Base-by-base conservation (phyloP, 1,140 invertebrate genomes). In the Rhagoletis zephyria region DNA sequence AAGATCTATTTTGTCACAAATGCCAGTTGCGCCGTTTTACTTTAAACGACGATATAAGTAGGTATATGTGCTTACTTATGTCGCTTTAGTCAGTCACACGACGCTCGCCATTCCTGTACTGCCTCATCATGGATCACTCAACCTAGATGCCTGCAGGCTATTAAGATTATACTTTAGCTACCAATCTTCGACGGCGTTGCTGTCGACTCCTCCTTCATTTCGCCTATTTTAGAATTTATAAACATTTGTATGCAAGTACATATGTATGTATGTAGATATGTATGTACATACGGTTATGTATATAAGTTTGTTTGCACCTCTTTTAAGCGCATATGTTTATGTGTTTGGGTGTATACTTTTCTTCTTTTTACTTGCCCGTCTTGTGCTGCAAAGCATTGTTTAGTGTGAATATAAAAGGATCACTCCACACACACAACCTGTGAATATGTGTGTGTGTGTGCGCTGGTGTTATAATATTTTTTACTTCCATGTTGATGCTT, bases 151-250 rank as follows among this genome's bases (percentile, higher is more conserved):
- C n/a, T 9, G 16, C 16, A 16, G 56, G 74, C 45, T 77, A 81
- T 81, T 81, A 81, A 81, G 48, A 81, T 56, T 81, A n/a, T 81
- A 56, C 74, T 81, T 81, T 56, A 7, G 74, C 74, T 81, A 56
- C 48, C 16, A 56, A 4, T 74, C 48, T 63, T 63, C 61, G 42
- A 12, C 45, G 12, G 45, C 45, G 4, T 48, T 5, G 19, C 30
- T 40, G 2, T 5, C 67, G 30, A 30, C 30, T 30, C 30, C 30
- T 30, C 30, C 67, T 45, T 19, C 64, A 1, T 40, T 64, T 64
- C 30, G 70, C 70, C 16, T 77, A 19, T 14, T 51, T 77, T 16
- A 77, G 56, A 77, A 77, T 77, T 77, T 30, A 51, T 77, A 56
- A 77, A 19, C 45, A 56, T 19, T 7, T 67, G 6, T 67, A 9